Evolutionary conservation across 2,797 vertebrate species (phyloP).

Genomic region (Phrynocephalus guinanensis): DNA sequence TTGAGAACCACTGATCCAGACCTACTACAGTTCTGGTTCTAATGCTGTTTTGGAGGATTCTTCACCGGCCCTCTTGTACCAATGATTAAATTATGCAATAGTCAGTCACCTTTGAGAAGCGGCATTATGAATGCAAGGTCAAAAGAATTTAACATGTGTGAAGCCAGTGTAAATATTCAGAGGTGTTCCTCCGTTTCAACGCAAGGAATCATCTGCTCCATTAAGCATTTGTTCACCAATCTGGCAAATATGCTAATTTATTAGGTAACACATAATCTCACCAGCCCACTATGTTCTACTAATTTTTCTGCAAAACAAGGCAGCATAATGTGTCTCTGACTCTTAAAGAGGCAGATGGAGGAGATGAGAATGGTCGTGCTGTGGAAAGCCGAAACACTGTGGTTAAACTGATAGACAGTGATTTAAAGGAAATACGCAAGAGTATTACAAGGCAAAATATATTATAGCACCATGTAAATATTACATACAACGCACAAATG

Average conservation of each 20-base stretch:
- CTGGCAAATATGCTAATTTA: conserved; percentile 54
- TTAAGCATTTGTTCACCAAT: conserved; percentile 65
- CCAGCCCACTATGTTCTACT: conserved; percentile 32
- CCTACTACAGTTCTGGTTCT: not conserved
- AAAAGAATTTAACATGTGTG: conserved; percentile 54
- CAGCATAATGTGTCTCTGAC: conserved; percentile 23
- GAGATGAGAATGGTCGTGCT: not conserved
- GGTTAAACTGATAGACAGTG: not conserved
- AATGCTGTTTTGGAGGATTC: conserved; percentile 15
- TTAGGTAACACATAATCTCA: conserved; percentile 39
- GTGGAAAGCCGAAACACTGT: not conserved
- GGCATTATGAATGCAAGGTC: conserved; percentile 40
- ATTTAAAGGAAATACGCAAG: no score
- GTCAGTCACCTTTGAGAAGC: conserved; percentile 46
- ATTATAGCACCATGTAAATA: no score
- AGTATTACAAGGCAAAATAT: no score
- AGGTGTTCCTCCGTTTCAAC: conserved; percentile 55
- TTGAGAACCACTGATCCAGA: no score
- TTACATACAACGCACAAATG: no score
- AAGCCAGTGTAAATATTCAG: conserved; percentile 50
- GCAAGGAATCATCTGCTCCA: conserved; percentile 55
- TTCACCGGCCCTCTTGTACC: conserved; percentile 44
- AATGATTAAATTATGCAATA: conserved; percentile 10
- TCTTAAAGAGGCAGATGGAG: not conserved
- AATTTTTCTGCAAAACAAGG: conserved; percentile 41